Evolutionary conservation across 2,888 invertebrate species (phyloP), one percentile per base, ranked within the genome.

Genomic region (Chrysomela aeneicollis): DNA sequence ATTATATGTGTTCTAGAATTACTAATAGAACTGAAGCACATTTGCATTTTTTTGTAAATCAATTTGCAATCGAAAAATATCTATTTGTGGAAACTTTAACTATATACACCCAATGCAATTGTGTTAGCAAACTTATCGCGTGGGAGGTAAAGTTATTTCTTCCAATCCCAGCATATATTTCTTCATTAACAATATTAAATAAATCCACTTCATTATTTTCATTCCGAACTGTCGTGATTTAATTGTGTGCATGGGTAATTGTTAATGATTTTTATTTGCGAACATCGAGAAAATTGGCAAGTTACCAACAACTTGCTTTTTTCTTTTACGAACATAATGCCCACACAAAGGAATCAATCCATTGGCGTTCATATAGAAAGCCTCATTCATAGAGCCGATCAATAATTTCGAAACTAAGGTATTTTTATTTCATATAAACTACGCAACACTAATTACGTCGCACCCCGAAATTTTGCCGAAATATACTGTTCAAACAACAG

Each of bases 101-200:
- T 5, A 26, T 5, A 5, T 26, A 26, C 26, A 5, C 9, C 35
- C 35, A 12, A 35, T 35, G 35, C 3, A 15, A 42, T 6, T 42
- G 42, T 15, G 15, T 42, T 12, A 42, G 1, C 42, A 42, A 15
- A 42, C 9, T 6, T 42, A 42, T 42, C 15, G 42, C 42, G 42
- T 42, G 42, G 42, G 42, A 42, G 42, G 42, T 42, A 6, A 5
- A 15, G 42, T 42, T 42, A 42, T 15, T 42, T 42, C 42, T 42
- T 15, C 42, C 42, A 15, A 42, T 15, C 42, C 42, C 42, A n/a
- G n/a, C 12, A 42, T 4, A 42, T 42, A n/a, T 42, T 42, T 42
- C 80, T 79, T 66, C 66, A 66, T 66, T 66, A 66, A 55, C 53
- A 59, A 66, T 66, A 66, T 66, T 66, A 59, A 66, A 66, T 66